Base-by-base conservation (phyloP, 2,113 vertebrate species). In the Mirounga angustirostris region DNA sequence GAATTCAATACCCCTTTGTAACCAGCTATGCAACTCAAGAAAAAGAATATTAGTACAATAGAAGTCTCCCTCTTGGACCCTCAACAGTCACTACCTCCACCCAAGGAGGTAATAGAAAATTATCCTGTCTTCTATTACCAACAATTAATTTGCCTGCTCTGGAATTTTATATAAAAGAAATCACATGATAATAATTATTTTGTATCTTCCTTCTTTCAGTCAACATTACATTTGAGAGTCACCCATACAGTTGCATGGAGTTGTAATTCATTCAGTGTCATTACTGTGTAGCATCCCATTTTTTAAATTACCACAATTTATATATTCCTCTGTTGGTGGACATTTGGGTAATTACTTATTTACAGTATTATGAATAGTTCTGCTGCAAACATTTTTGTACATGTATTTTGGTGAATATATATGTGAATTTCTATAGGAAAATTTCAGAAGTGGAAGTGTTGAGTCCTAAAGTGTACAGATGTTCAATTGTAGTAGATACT, bases 291-390 rank as follows among this genome's bases (percentile, higher is more conserved):
- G 19, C 4, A 78, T 58, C 46, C 12, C 36, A 46, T 56, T 86
- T 22, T 90, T 54, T 65, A 94, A 97, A 58, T 69, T 54, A 87
- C 24, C 0, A 87, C 12, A 71, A 76, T 50, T 26, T 71, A 46
- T 69, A 88, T 84, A 80, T 90, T 24, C 73, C 61, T 91, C 82
- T 95, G 26, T 63, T 76, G 80, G 56, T 84, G 22, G 24, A 76
- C 58, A 69, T 83, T 76, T 87, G 40, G 50, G 46, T 82, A 92
- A 94, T 94, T 69, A 63, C 2, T 73, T 88, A 88, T 88, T 93
- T 80, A 74, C 36, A 12, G 18, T 69, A 28, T 85, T 95, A 91
- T 46, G 56, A 63, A 52, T 33, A 89, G 7, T 59, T 91, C 43
- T 56, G 16, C 46, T 69, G 30, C 54, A 67, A 85, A 69, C 11